Conservation (phyloP, 2,113 vertebrate genomes). For the Zapus hudsonius region DNA sequence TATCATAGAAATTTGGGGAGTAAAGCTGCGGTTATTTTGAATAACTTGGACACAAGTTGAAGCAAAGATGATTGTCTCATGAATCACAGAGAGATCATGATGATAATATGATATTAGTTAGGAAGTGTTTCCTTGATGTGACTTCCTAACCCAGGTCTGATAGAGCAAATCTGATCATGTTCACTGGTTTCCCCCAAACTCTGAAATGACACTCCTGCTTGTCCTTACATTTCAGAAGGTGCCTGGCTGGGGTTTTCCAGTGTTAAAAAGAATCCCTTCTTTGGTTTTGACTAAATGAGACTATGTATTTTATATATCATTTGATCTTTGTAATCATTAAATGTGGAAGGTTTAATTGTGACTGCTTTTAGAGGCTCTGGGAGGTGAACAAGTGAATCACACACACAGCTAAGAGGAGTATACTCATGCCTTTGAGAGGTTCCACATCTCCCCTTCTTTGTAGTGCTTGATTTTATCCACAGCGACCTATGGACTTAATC, state of each 20-base stretch:
- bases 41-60: conserved; percentile 30
- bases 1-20: conserved; percentile 44
- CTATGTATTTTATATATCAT: not conserved
- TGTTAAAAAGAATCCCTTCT: not conserved
- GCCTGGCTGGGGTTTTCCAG: not conserved
- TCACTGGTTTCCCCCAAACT: no score
- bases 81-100: not conserved
- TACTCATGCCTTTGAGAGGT: not conserved
- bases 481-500: not conserved
- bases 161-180: no score
- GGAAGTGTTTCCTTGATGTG: not conserved
- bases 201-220: not conserved
- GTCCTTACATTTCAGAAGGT: not conserved
- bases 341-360: not conserved
- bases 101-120: not conserved
- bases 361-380: not conserved
- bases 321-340: not conserved
- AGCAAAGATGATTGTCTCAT: not conserved
- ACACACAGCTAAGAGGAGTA: not conserved
- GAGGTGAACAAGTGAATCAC: not conserved
- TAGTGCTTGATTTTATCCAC: not conserved
- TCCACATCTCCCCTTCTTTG: not conserved
- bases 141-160: no score
- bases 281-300: not conserved
- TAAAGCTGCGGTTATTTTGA: conserved; percentile 33